phyloP scores from a whole-genome alignment of 1,140 invertebrate species.

The Cepaea nemoralis region DNA sequence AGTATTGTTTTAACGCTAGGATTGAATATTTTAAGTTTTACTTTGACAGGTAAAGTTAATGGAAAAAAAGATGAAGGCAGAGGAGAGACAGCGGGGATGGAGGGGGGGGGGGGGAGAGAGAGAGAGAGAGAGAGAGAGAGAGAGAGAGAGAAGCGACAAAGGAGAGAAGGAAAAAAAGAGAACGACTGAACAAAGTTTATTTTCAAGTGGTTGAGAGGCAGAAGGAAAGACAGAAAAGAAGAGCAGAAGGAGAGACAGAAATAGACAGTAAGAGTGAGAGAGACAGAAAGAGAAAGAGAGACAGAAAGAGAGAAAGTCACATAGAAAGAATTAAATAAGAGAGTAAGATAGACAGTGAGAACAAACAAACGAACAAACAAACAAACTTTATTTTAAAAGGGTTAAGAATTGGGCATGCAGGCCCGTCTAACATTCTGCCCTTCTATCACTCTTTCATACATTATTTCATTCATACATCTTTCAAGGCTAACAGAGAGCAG shows the following conservation, averaged over 20 bases:
- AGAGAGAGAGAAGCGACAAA: background rate
- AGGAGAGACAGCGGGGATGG: background rate
- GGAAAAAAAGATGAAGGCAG: background rate
- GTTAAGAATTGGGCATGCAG: no score
- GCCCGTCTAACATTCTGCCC: no score
- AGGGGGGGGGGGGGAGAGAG: background rate
- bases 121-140: constrained; percentile 16
- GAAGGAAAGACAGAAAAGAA: background rate
- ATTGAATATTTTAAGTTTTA: no score
- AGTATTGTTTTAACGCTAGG: no score
- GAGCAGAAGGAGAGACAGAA: background rate
- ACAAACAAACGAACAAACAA: no score
- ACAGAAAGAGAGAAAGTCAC: background rate
- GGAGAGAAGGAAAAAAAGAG: background rate
- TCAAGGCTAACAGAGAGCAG: no score
- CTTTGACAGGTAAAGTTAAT: no score
- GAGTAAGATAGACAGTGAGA: background rate
- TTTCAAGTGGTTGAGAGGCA: background rate
- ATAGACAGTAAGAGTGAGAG: background rate
- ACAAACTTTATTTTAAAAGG: no score
- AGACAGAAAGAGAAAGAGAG: background rate
- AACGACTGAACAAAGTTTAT: no score
- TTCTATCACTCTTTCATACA: no score
- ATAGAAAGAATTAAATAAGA: background rate
- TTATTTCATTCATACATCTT: no score